Conservation (phyloP, 23 tunicate species). For the Trididemnum clinides region DNA sequence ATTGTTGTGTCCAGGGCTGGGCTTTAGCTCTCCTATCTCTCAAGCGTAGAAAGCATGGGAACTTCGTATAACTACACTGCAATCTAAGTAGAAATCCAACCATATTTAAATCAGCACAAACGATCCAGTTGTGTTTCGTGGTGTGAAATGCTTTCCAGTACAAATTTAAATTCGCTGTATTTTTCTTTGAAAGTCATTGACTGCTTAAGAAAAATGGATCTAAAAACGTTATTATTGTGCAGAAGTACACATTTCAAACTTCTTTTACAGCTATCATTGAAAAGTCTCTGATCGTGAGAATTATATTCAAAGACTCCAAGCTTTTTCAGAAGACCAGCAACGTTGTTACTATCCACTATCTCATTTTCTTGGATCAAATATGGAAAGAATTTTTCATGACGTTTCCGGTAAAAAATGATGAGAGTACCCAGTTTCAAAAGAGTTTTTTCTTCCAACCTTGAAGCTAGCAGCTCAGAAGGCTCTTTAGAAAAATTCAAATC, state of each 20-base stretch:
- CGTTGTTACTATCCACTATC: background rate
- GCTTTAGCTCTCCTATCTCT: slow-evolving; percentile 19
- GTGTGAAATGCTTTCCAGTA: background rate
- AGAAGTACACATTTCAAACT: too few species aligned
- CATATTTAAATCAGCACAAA: slow-evolving; percentile 27
- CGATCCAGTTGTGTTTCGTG: slow-evolving; percentile 13
- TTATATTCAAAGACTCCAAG: slow-evolving; percentile 1
- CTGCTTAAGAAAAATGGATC: slow-evolving; percentile 9
- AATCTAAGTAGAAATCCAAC: background rate
- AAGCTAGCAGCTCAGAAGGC: slow-evolving; percentile 19
- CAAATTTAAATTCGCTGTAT: background rate
- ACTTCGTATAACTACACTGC: slow-evolving; percentile 15
- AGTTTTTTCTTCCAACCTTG: slow-evolving; percentile 27
- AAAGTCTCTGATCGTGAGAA: slow-evolving; percentile 12
- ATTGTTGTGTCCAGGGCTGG: slow-evolving; percentile 22
- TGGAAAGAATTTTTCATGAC: slow-evolving; percentile 4
- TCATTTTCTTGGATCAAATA: slow-evolving; percentile 21
- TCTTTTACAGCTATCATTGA: slow-evolving; percentile 8
- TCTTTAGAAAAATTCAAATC: slow-evolving; percentile 18
- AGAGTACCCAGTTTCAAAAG: slow-evolving; percentile 5
- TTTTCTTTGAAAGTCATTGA: background rate
- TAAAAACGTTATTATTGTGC: slow-evolving; percentile 20
- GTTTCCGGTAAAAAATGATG: slow-evolving; percentile 9
- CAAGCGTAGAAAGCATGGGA: slow-evolving; percentile 29
- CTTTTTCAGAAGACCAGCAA: slow-evolving; percentile 25